These are phyloP conservation scores for Siphlonurus alternatus DNA, from an alignment of 2,888 invertebrate genomes.

Conservation along the genomic window DNA sequence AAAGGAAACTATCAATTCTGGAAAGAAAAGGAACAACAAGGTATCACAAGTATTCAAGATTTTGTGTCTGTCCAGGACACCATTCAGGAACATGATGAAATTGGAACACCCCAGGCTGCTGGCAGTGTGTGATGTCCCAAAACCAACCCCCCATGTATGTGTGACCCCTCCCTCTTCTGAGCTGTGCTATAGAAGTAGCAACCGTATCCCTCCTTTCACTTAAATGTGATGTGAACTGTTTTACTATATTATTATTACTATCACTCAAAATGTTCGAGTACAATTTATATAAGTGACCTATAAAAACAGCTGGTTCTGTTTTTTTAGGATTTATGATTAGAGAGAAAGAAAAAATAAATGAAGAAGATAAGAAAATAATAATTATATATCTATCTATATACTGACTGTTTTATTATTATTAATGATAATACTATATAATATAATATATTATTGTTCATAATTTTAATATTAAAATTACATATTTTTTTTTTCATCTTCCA, in stretches of 20 bases:
- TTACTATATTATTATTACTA: neutral
- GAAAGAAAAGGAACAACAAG: constrained; percentile 44
- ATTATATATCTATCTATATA: no score
- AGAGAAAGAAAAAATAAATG: no score
- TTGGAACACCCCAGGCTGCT: neutral
- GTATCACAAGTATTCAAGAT: constrained; percentile 13
- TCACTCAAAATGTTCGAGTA: neutral
- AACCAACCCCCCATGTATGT: neutral
- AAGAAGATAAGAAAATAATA: no score
- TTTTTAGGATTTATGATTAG: no score
- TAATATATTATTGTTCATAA: no score
- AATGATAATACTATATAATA: no score
- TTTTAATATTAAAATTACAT: no score
- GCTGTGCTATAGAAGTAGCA: no score
- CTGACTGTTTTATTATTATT: no score
- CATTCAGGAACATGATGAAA: neutral
- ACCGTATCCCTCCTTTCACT: no score
- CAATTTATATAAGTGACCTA: neutral
- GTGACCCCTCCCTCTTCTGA: neutral
- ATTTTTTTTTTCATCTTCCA: no score
- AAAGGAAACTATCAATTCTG: constrained; percentile 77
- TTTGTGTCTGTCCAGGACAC: neutral
- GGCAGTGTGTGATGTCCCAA: neutral
- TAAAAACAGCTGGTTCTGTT: neutral
- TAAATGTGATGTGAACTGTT: neutral